These are phyloP conservation scores for Steinernema khuongi DNA, from an alignment of 1,140 invertebrate species.

Conservation along the genomic window DNA sequence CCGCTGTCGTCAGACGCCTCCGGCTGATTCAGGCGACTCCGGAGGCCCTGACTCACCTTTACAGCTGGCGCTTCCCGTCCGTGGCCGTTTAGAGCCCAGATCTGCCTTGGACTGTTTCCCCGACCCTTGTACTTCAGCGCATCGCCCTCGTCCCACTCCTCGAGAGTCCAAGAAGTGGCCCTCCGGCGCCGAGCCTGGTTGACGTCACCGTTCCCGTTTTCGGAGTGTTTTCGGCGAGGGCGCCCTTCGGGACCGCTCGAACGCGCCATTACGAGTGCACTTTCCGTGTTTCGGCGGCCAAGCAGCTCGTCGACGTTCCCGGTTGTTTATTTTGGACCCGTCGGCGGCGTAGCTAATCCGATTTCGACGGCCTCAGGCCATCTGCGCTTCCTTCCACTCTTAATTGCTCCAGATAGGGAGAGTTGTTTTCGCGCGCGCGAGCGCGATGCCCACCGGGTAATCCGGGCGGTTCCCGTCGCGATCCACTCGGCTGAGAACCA, in stretches of 20 bases:
- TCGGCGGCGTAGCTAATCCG: background rate
- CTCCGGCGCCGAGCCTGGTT: background rate
- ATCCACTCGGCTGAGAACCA: background rate
- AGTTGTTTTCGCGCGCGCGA: background rate
- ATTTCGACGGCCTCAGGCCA: background rate
- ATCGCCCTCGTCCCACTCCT: background rate
- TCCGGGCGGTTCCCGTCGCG: background rate
- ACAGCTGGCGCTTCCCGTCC: background rate
- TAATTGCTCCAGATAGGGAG: constrained; percentile 1
- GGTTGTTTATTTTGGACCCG: background rate
- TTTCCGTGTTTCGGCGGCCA: background rate
- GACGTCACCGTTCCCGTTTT: background rate
- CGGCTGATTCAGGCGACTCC: background rate
- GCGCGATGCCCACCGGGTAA: background rate
- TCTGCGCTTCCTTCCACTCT: background rate
- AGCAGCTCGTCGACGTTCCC: background rate
- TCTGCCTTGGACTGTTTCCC: too few species aligned
- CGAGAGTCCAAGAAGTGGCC: background rate
- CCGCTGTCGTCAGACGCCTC: background rate
- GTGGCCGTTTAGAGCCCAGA: too few species aligned
- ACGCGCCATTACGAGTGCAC: background rate
- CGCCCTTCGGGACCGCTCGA: background rate
- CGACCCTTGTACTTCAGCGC: background rate
- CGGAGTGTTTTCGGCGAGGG: background rate
- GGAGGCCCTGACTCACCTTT: constrained; percentile 4